Evolutionary conservation across 2,797 vertebrate species (phyloP), one percentile per base, ranked within the genome.

Genomic region (Catostomus latipinnis): DNA sequence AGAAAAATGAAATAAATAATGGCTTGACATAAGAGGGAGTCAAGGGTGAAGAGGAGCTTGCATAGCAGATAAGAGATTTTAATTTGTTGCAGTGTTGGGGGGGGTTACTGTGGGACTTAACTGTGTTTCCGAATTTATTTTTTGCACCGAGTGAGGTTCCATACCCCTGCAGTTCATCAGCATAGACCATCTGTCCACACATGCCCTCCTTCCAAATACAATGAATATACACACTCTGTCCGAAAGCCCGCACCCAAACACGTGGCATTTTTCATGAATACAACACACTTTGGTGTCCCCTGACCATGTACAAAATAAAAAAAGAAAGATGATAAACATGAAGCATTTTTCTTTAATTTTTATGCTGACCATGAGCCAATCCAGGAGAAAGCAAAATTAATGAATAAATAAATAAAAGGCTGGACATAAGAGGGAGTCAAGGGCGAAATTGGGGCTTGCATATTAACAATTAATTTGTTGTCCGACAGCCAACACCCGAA

Each of bases 131-230:
- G 85, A 87, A 77, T 80, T 74, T 16, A 84, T 84, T 66, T 62
- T 45, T 83, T 74, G 58, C 57, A 52, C 43, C 49, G 65, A 50
- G 45, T 74, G 82, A 83, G 86, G 83, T 81, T 86, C 34, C 5
- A 74, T 74, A 81, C 87, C 84, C 86, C 71, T 61, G 9, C 84
- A 86, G 88, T 90, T 88, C 87, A 75, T 71, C 77, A 87, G 82
- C 74, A 83, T 84, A 87, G 85, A 86, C 90, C 89, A 92, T 91
- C 88, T 90, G 89, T 83, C 71, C 74, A 84, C 34, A 34, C 4
- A 34, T 34, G 34, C 34, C 62, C 48, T 9, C 63, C 53, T 16
- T 72, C 49, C 69, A 11, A 70, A 81, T 57, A 73, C 56, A 8
- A 34, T 34, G 68, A 81, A 79, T 46, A 58, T 58, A 73, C 54